Conservation (phyloP, 2,113 vertebrate species). For the Bufo bufo region DNA sequence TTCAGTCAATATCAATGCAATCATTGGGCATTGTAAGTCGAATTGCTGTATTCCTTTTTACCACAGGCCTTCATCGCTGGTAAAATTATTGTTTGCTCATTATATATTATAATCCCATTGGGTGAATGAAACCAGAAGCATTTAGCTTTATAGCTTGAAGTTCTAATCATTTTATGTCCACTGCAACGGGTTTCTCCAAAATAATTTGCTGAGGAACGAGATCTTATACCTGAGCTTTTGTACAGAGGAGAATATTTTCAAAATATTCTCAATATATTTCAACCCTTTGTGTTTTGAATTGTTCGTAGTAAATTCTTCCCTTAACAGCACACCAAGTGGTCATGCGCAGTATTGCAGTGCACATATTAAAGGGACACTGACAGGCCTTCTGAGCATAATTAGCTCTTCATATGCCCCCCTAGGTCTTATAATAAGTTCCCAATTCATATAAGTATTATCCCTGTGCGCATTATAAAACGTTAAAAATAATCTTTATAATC, state of each 20-base stretch:
- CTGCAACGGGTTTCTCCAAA: background rate
- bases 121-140: background rate
- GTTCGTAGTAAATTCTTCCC: no score
- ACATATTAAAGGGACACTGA: no score
- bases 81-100: conserved; percentile 12
- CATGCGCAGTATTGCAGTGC: no score
- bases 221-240: background rate
- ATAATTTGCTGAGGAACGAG: background rate
- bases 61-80: conserved; percentile 16
- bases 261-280: no score
- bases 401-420: no score
- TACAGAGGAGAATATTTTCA: background rate
- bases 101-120: background rate
- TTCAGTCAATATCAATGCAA: conserved; percentile 47
- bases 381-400: no score
- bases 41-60: conserved; percentile 20
- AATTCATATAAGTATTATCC: no score
- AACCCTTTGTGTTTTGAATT: no score
- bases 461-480: no score
- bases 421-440: no score
- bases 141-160: background rate
- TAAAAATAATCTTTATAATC: no score
- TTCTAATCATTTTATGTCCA: background rate
- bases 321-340: no score
- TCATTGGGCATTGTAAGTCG: conserved; percentile 46